Evolutionary conservation across 37 sponge, comb jelly and placozoan species (phyloP), one percentile per base, ranked within the genome.

Genomic region (Diacarnus erythraeanus): DNA sequence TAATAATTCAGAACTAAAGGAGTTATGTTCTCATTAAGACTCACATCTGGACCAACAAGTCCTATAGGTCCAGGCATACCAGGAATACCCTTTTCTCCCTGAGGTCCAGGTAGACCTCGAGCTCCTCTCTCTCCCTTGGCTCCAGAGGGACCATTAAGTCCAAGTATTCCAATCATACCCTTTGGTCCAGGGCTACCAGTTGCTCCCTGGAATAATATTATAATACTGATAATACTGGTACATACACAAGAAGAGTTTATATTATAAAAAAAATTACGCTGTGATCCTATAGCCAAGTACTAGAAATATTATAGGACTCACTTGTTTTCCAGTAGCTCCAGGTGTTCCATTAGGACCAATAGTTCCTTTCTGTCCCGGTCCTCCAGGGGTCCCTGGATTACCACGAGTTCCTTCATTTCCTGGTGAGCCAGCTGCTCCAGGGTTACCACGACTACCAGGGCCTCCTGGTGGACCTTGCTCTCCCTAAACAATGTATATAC

Each of bases 281-380:
- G n/a, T n/a, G n/a, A n/a, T n/a, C n/a, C n/a, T n/a, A n/a, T n/a
- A n/a, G n/a, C n/a, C n/a, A n/a, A n/a, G n/a, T n/a, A n/a, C n/a
- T n/a, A n/a, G n/a, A n/a, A n/a, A n/a, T n/a, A n/a, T n/a, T n/a
- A n/a, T n/a, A n/a, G n/a, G n/a, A 63, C 59, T 54, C 27, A 77
- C 86, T 72, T 79, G 80, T 1, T 73, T 69, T 20, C 86, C 86
- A 36, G 33, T 30, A 8, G 86, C 65, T 72, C 86, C 86, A 73
- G 72, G 73, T 31, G 42, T 54, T 78, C 83, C 83, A 6, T 34
- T 12, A 31, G 75, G 74, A 38, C 83, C 76, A 25, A 30, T 31
- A 18, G 80, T 44, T 22, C 80, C 80, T 22, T 34, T 72, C 2
- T 38, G 81, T 71, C 81, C 81, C 20, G 15, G 26, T 26, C 4